phyloP scores from a whole-genome alignment of 2,888 invertebrate species.

The Linhomoeus sp. region DNA sequence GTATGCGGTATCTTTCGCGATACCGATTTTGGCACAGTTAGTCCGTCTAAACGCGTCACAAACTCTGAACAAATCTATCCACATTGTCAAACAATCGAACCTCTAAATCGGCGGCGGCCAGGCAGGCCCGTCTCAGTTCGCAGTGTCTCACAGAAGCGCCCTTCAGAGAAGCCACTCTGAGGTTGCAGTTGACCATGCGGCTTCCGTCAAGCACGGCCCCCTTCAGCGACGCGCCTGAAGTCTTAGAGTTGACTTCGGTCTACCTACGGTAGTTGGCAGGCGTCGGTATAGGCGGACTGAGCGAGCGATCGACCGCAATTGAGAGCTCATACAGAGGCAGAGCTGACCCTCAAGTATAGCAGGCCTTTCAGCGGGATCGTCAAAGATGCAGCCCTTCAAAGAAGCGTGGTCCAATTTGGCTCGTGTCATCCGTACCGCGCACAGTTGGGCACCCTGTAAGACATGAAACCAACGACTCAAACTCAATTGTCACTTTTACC shows the following conservation, averaged over 20 bases:
- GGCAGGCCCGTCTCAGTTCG: constrained; percentile 67
- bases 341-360: constrained; percentile 82
- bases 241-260: too few relatives aligned
- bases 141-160: constrained; percentile 85
- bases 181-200: constrained; percentile 78
- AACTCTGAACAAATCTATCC: too few relatives aligned
- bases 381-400: constrained; percentile 71
- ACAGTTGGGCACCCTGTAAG: constrained; percentile 50
- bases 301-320: too few relatives aligned
- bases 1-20: too few relatives aligned
- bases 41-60: too few relatives aligned
- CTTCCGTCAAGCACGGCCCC: constrained; percentile 79
- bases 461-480: too few relatives aligned
- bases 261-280: too few relatives aligned
- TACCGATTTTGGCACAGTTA: too few relatives aligned
- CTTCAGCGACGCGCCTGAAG: constrained; percentile 33
- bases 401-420: constrained; percentile 67
- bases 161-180: constrained; percentile 77
- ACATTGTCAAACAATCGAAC: constrained; percentile 38
- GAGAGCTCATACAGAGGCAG: too few relatives aligned
- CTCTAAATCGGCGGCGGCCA: constrained; percentile 87
- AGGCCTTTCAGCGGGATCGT: constrained; percentile 63
- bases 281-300: too few relatives aligned
- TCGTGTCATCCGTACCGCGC: constrained; percentile 63
- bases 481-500: too few relatives aligned